Conservation (phyloP, 1,140 invertebrate species). For the Augochlora pura region DNA sequence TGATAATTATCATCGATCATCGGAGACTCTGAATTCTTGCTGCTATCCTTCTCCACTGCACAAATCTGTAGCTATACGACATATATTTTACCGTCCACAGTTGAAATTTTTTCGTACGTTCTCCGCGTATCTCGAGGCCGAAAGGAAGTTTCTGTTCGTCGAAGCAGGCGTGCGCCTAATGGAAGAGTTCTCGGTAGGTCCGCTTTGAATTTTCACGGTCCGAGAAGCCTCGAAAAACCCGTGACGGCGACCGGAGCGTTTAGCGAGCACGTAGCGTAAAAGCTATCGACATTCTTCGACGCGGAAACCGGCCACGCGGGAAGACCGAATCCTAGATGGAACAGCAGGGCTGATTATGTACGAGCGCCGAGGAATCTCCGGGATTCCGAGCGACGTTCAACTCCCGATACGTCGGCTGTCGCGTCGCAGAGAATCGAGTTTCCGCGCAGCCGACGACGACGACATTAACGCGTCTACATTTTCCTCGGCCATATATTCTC, state of each 20-base stretch:
- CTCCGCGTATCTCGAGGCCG: background rate
- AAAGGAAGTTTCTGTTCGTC: background rate
- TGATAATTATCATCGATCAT: too few species aligned
- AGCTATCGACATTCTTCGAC: slow-evolving; percentile 55
- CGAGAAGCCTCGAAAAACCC: slow-evolving; percentile 11
- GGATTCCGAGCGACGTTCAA: slow-evolving; percentile 51
- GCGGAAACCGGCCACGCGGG: slow-evolving; percentile 39
- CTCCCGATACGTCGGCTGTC: slow-evolving; percentile 48
- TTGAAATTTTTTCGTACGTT: slow-evolving; percentile 5
- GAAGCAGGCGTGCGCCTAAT: background rate
- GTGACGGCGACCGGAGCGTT: slow-evolving; percentile 11
- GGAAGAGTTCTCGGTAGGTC: slow-evolving; percentile 6
- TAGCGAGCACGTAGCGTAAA: slow-evolving; percentile 40
- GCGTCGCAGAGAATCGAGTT: slow-evolving; percentile 43
- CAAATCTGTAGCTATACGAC: too few species aligned
- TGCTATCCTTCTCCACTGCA: too few species aligned
- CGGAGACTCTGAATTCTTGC: too few species aligned
- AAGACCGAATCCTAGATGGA: slow-evolving; percentile 30
- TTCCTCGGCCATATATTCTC: slow-evolving; percentile 51
- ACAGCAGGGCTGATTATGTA: slow-evolving; percentile 46
- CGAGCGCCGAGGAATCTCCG: slow-evolving; percentile 45
- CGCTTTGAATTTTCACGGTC: slow-evolving; percentile 14
- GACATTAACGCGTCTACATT: slow-evolving; percentile 40
- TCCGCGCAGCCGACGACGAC: slow-evolving; percentile 37
- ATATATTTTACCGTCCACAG: background rate